A percentile compares a stretch with the other conserved stretches of the same genome.
Conservation (phyloP, 2,888 invertebrate species). For the Mamestra brassicae region DNA sequence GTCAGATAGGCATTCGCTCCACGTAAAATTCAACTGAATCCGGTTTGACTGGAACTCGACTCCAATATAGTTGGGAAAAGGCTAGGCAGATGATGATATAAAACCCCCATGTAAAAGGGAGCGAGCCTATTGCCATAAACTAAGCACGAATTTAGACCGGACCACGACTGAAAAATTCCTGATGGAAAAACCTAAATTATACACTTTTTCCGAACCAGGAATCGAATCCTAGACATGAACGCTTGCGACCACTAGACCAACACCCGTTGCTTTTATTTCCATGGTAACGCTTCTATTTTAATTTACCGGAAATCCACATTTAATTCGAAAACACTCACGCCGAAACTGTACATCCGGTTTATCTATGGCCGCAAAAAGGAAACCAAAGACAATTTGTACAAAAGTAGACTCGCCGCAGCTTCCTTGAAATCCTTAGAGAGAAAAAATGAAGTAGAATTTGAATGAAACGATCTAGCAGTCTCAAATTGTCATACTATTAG, state of each 20-base stretch:
- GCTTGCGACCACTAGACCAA: neutral
- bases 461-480: too few species aligned
- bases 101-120: too few species aligned
- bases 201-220: neutral
- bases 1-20: too few species aligned
- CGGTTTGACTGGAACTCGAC: too few species aligned
- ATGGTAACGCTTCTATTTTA: conserved; percentile 9
- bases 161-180: too few species aligned
- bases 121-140: too few species aligned
- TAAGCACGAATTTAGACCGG: too few species aligned
- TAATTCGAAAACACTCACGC: conserved; percentile 20
- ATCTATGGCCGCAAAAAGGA: conserved; percentile 19
- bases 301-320: conserved; percentile 34
- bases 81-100: too few species aligned
- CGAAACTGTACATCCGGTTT: conserved; percentile 40
- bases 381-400: conserved; percentile 12
- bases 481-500: too few species aligned
- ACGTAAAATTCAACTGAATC: too few species aligned
- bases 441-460: neutral
- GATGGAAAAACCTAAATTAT: neutral
- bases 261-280: neutral
- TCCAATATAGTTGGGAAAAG: too few species aligned
- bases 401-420: neutral
- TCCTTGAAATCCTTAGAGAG: neutral
- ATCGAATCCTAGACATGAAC: neutral